Conservation (phyloP, 2,113 vertebrate species). For the Pimephales promelas region DNA sequence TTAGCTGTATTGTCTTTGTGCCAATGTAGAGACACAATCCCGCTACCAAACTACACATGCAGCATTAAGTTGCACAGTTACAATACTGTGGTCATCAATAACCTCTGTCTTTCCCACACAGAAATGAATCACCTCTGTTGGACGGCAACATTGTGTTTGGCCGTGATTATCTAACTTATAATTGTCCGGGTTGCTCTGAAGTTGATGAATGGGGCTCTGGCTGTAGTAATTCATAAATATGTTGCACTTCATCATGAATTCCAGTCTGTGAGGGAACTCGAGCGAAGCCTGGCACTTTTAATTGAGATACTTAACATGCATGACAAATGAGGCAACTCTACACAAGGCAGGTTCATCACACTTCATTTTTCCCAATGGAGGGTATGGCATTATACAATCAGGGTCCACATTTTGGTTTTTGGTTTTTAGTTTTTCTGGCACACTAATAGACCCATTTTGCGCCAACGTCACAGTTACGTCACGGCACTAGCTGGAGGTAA, state of each 20-base stretch:
- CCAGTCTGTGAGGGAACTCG: slow-evolving; percentile 47
- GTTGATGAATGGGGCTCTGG: slow-evolving; percentile 75
- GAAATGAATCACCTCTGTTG: slow-evolving; percentile 71
- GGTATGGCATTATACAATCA: not conserved
- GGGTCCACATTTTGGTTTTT: not conserved
- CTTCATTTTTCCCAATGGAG: not conserved
- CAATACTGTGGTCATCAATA: slow-evolving; percentile 78
- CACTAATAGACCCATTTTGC: no score
- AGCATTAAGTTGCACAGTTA: slow-evolving; percentile 67
- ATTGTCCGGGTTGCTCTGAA: slow-evolving; percentile 69
- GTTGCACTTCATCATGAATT: slow-evolving; percentile 71
- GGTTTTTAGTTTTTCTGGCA: no score
- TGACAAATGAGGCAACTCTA: slow-evolving; percentile 33
- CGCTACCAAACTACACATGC: slow-evolving; percentile 48
- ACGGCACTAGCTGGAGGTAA: no score
- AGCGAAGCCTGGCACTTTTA: slow-evolving; percentile 15
- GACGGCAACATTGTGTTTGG: slow-evolving; percentile 67
- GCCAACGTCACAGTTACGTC: no score
- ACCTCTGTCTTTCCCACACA: slow-evolving; percentile 62
- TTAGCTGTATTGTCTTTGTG: not conserved
- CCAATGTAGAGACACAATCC: slow-evolving; percentile 22
- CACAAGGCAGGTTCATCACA: slow-evolving; percentile 17
- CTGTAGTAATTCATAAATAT: slow-evolving; percentile 68
- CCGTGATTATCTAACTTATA: slow-evolving; percentile 72
- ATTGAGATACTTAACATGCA: slow-evolving; percentile 52